phyloP scores from a whole-genome alignment of 2,113 vertebrate species.

The Pseudonaja textilis region DNA sequence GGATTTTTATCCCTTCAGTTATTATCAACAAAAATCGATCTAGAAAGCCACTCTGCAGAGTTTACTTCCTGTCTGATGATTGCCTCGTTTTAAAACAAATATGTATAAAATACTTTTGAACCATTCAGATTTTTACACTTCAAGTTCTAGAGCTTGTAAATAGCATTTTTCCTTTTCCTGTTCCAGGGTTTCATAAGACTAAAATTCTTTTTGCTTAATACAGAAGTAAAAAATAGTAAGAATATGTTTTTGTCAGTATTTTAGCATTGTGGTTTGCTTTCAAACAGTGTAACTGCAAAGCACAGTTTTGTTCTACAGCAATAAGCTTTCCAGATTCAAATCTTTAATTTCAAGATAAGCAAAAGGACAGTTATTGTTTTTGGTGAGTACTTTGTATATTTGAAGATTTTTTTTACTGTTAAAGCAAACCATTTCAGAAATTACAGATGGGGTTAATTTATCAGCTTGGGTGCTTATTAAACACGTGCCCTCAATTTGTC shows the following conservation, averaged over 20 bases:
- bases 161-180: slow-evolving; percentile 26
- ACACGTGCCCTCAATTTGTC: background rate
- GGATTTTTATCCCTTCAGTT: background rate
- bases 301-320: slow-evolving; percentile 26
- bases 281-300: background rate
- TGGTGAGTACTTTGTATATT: background rate
- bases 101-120: background rate
- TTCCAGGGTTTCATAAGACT: slow-evolving; percentile 47
- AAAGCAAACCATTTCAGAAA: background rate
- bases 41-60: background rate
- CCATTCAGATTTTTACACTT: background rate
- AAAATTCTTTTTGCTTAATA: slow-evolving; percentile 55
- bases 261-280: slow-evolving; percentile 34
- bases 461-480: background rate
- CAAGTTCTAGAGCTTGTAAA: slow-evolving; percentile 53
- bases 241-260: slow-evolving; percentile 46
- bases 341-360: background rate
- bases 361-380: background rate
- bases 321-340: slow-evolving; percentile 14
- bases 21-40: background rate
- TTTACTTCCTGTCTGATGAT: background rate
- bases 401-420: background rate
- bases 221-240: slow-evolving; percentile 60
- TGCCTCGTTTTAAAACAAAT: background rate
- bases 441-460: background rate